A percentile compares a stretch with the other conserved stretches of the same genome.
Evolutionary conservation across 2,888 invertebrate genomes (phyloP).

Genomic region (Agapostemon virescens): DNA sequence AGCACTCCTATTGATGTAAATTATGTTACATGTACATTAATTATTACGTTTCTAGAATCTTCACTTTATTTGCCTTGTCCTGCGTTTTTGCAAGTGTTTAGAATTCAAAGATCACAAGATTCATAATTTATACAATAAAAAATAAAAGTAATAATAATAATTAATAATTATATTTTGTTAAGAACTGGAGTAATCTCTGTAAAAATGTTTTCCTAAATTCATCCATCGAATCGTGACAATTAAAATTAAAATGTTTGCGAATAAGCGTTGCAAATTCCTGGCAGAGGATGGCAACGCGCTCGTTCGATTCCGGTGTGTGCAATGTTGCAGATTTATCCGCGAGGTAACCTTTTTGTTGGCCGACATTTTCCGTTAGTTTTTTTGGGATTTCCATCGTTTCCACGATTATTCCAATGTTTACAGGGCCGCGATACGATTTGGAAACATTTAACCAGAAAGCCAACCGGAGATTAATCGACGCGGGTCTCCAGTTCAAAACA

Average conservation of each 20-base stretch:
- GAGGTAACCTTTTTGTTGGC: neutral
- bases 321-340: neutral
- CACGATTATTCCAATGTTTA: neutral
- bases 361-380: neutral
- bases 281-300: neutral
- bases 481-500: neutral
- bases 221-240: neutral
- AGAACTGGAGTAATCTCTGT: no score
- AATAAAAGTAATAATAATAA: no score
- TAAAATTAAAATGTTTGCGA: neutral
- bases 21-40: no score
- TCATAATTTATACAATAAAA: no score
- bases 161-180: no score
- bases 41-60: no score
- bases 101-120: no score
- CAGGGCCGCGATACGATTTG: neutral
- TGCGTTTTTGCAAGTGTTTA: no score
- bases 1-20: no score
- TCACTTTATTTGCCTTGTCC: no score
- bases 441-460: neutral
- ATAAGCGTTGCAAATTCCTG: neutral
- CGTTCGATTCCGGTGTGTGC: neutral
- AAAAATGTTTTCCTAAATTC: neutral
- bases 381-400: neutral
- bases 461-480: constrained; percentile 2